Evolutionary conservation across 2,113 vertebrate genomes (phyloP).

Genomic region (Salvator merianae): DNA sequence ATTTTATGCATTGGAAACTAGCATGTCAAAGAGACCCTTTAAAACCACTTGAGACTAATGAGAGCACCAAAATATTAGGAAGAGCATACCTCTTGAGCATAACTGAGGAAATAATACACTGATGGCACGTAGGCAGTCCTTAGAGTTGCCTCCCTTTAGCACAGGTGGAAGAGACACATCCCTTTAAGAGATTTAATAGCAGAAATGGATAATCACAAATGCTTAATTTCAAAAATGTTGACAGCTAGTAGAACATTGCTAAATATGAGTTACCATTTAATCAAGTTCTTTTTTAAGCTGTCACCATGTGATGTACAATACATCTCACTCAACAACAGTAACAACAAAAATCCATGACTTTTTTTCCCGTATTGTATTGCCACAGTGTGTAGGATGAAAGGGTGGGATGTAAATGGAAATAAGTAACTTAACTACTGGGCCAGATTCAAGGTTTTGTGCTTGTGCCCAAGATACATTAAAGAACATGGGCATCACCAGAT

Average conservation of each 20-base stretch:
- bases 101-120: background rate
- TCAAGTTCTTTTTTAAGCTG: no score
- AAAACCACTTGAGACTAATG: background rate
- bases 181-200: background rate
- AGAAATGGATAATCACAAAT: background rate
- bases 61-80: background rate
- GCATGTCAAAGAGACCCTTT: background rate
- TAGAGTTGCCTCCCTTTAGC: background rate
- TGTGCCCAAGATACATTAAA: no score
- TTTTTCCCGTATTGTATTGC: background rate
- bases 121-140: background rate
- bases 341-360: background rate
- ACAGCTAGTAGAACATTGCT: background rate
- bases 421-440: no score
- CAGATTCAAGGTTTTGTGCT: no score
- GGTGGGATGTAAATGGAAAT: no score
- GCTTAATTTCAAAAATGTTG: no score
- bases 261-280: background rate
- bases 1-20: background rate
- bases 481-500: no score
- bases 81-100: no score
- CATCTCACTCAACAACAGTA: background rate
- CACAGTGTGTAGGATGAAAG: background rate
- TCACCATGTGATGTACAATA: background rate
- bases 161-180: background rate